Base-by-base conservation (phyloP, 2,797 vertebrate genomes). In the Aldrovandia affinis region DNA sequence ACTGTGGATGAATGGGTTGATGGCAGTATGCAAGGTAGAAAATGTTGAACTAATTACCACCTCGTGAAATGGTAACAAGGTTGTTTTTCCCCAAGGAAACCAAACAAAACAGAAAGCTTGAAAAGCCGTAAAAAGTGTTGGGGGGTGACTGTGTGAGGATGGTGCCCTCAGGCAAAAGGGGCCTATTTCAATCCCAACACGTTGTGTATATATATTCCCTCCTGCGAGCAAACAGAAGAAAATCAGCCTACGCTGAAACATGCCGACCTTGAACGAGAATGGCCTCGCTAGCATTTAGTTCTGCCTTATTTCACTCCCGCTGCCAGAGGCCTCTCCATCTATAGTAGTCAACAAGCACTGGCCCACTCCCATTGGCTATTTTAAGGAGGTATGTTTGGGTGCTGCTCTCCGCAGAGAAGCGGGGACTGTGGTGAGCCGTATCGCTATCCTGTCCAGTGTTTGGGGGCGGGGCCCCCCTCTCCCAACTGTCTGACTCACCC, bases 301-400 rank as follows among this genome's bases (percentile, higher is more conserved):
- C 96, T 95, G 96, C 95, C 95, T 96, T 96, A 93, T 96, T 96
- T 97, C 96, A 96, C 92, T 90, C 89, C 95, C 92, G 91, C 95
- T 94, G 95, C 91, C 80, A 95, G 96, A 93, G 93, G 96, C 96
- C 95, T 97, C 96, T 96, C 98, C 98, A 98, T 99, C 98, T 99
- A 98, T 98, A 99, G 98, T 96, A 97, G 96, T 98, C 95, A 94
- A 94, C 94, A 92, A 88, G 92, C 92, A 92, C 94, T 97, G 96
- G 97, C 94, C 89, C 84, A 91, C 89, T 94, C 94, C 94, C 90
- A 86, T 91, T 89, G 91, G 92, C 97, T 99, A 99, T 98, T 99
- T 98, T 97, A 97, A 97, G 97, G 92, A 91, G 94, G 94, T 96
- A 94, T 94, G 94, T 95, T 95, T 93, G 90, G 93, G 94, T 91